Conservation (phyloP, 2,888 invertebrate species). For the Loripinus fragilis region DNA sequence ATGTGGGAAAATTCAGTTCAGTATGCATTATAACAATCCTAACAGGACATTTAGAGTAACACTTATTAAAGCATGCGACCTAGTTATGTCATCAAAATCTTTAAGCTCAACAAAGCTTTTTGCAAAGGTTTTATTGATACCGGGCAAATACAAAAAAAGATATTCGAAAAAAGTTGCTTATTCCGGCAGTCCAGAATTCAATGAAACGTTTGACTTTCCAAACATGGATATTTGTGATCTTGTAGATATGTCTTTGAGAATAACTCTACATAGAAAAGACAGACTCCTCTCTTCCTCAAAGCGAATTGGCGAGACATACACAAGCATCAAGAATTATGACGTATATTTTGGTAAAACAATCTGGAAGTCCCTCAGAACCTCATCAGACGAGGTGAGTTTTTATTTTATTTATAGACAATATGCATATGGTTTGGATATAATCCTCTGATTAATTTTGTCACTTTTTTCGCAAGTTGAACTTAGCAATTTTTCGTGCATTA, state of each 20-base stretch:
- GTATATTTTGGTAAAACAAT: background rate
- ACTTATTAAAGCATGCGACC: background rate
- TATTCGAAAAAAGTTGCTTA: background rate
- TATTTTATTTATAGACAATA: background rate
- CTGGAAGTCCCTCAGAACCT: background rate
- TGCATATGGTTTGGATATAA: background rate
- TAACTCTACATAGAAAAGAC: background rate
- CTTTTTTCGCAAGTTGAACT: too few relatives aligned
- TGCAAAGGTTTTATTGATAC: background rate
- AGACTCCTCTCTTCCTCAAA: background rate
- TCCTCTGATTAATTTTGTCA: too few relatives aligned
- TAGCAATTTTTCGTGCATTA: too few relatives aligned
- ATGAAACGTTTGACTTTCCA: background rate
- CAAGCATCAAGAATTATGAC: background rate
- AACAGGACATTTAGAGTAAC: background rate
- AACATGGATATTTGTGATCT: background rate
- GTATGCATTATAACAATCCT: background rate
- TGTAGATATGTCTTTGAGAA: background rate
- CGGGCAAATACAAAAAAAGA: background rate
- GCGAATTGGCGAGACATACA: background rate
- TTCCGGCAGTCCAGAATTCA: background rate
- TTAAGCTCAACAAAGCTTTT: background rate
- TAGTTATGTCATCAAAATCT: background rate
- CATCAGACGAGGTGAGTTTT: background rate
- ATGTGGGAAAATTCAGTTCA: background rate